Evolutionary conservation across 2,888 invertebrate species (phyloP).

Genomic region (Molanna angustata): DNA sequence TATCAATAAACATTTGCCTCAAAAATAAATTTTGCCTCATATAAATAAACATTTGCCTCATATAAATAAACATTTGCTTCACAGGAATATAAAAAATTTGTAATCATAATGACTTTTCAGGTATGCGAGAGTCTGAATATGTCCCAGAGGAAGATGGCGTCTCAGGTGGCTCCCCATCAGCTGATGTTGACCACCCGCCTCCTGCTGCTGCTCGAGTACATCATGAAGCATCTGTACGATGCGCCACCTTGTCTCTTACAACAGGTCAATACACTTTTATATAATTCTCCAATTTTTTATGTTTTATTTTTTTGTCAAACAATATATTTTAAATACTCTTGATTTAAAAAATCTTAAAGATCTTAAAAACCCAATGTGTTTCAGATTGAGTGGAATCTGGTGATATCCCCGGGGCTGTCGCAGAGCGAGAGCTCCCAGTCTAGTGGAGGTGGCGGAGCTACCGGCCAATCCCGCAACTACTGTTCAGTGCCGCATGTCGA

Average conservation of each 20-base stretch:
- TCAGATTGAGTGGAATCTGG: slow-evolving; percentile 54
- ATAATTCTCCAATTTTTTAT: background rate
- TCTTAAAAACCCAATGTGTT: background rate
- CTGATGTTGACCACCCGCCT: slow-evolving; percentile 80
- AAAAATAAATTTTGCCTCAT: too few species aligned
- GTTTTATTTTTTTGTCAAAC: background rate
- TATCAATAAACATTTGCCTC: too few species aligned
- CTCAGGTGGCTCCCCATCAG: slow-evolving; percentile 57
- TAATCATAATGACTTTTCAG: too few species aligned
- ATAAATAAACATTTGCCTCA: too few species aligned
- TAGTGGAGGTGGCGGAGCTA: slow-evolving; percentile 5
- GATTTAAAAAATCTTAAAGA: background rate
- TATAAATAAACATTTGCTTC: too few species aligned
- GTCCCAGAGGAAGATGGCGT: slow-evolving; percentile 45
- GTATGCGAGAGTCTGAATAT: slow-evolving; percentile 50
- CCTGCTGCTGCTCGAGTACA: slow-evolving; percentile 85
- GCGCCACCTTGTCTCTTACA: slow-evolving; percentile 82
- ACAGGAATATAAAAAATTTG: too few species aligned
- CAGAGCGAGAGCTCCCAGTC: slow-evolving; percentile 29
- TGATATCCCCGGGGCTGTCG: slow-evolving; percentile 49
- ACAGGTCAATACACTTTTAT: slow-evolving; percentile 69
- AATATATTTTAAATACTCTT: too few species aligned
- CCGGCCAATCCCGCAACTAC: slow-evolving; percentile 46
- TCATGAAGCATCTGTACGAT: slow-evolving; percentile 94
- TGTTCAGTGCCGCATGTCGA: slow-evolving; percentile 51